These are phyloP conservation scores for Poecilus cupreus DNA, from an alignment of 2,888 invertebrate species.

Conservation along the genomic window DNA sequence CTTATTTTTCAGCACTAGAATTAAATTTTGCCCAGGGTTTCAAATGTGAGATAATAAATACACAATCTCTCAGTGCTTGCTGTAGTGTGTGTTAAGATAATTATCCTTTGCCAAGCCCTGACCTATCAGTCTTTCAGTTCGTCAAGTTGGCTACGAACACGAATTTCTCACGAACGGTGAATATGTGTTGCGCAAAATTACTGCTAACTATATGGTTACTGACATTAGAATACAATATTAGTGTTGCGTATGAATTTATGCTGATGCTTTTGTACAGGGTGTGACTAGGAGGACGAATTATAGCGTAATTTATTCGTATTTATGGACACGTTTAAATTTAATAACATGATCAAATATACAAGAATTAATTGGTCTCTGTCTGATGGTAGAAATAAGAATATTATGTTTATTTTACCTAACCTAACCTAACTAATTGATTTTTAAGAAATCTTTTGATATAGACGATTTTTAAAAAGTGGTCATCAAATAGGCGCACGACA, in stretches of 20 bases:
- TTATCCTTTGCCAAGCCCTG: conserved; percentile 34
- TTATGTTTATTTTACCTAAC: too few species aligned
- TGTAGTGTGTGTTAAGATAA: conserved; percentile 2
- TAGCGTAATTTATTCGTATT: not conserved
- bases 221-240: conserved; percentile 2
- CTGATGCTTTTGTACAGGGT: not conserved
- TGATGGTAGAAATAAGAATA: too few species aligned
- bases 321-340: too few species aligned
- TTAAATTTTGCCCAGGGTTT: not conserved
- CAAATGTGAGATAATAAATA: not conserved
- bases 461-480: too few species aligned
- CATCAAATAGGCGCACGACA: too few species aligned
- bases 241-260: not conserved
- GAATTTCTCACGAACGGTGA: conserved; percentile 18
- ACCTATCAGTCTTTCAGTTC: conserved; percentile 13
- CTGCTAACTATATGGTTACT: conserved; percentile 10
- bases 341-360: too few species aligned
- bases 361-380: too few species aligned
- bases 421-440: too few species aligned
- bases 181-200: conserved; percentile 1
- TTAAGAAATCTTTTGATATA: too few species aligned
- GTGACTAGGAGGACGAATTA: not conserved
- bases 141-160: conserved; percentile 3
- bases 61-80: not conserved
- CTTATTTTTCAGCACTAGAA: not conserved